Evolutionary conservation across 2,888 invertebrate genomes (phyloP).

Genomic region (Ormyrus rosae): DNA sequence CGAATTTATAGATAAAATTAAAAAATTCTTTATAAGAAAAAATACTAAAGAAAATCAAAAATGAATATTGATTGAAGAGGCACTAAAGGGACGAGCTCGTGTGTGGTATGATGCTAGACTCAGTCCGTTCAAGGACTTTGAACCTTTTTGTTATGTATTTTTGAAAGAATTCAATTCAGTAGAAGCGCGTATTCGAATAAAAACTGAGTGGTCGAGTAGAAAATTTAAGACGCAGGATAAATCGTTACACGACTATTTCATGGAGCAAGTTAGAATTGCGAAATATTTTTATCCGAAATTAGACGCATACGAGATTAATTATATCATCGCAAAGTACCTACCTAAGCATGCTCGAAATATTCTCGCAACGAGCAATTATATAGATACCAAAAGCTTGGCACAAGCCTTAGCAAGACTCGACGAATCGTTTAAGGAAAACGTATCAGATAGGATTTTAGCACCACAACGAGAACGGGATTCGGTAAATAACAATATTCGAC

Average conservation of each 20-base stretch:
- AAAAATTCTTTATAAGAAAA: slow-evolving; percentile 10
- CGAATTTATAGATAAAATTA: slow-evolving; percentile 11
- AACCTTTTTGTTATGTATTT: background rate
- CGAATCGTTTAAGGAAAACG: background rate
- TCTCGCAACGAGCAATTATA: slow-evolving; percentile 23
- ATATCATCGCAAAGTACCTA: slow-evolving; percentile 22
- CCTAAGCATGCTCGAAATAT: slow-evolving; percentile 23
- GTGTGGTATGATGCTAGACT: background rate
- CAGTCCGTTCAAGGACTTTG: background rate
- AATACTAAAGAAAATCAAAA: background rate
- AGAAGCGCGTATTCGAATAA: background rate
- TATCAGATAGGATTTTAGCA: too few species aligned
- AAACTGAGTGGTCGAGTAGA: background rate
- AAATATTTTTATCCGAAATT: too few species aligned
- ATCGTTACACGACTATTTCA: background rate
- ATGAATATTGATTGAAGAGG: background rate
- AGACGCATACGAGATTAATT: slow-evolving; percentile 42
- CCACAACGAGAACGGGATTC: too few species aligned
- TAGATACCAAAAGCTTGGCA: background rate
- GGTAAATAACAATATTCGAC: too few species aligned
- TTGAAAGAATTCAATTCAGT: slow-evolving; percentile 5
- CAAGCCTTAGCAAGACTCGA: slow-evolving; percentile 27
- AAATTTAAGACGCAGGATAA: background rate
- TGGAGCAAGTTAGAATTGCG: too few species aligned
- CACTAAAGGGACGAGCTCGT: background rate